Percentiles rank a stretch among this genome's conserved stretches.
Evolutionary conservation across 2,888 invertebrate species (phyloP).

Genomic region (Nomada fabriciana): DNA sequence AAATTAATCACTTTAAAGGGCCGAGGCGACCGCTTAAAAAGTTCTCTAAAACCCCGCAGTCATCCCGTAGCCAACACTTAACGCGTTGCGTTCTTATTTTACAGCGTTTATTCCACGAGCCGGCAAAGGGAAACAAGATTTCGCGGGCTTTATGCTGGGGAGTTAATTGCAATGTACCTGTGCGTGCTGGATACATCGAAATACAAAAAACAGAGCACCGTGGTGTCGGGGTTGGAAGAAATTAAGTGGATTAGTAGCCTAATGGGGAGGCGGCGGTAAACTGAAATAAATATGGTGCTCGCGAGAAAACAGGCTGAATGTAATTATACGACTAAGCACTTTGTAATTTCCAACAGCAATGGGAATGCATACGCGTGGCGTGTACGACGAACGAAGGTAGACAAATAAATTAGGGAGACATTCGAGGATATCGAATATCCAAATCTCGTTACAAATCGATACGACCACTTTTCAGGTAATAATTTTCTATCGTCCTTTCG

Average conservation of each 20-base stretch:
- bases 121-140: conserved; percentile 28
- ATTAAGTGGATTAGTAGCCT: conserved; percentile 73
- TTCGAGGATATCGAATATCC: conserved; percentile 25
- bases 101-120: conserved; percentile 10
- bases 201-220: conserved; percentile 56
- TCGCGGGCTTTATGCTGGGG: conserved; percentile 27
- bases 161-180: conserved; percentile 59
- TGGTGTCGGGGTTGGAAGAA: conserved; percentile 46
- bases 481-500: conserved; percentile 17
- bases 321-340: conserved; percentile 69
- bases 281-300: conserved; percentile 68
- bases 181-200: conserved; percentile 42
- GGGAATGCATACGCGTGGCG: background rate
- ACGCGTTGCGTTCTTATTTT: conserved; percentile 33
- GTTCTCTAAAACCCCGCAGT: conserved; percentile 7
- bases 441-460: conserved; percentile 40
- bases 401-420: background rate
- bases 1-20: conserved; percentile 40
- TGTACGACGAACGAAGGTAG: background rate
- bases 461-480: conserved; percentile 21
- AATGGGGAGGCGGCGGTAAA: conserved; percentile 69
- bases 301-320: conserved; percentile 59
- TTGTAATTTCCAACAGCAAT: conserved; percentile 59
- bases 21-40: conserved; percentile 14
- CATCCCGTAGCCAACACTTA: conserved; percentile 1